phyloP scores from a whole-genome alignment of 2,797 vertebrate genomes.

The Sciurus carolinensis region DNA sequence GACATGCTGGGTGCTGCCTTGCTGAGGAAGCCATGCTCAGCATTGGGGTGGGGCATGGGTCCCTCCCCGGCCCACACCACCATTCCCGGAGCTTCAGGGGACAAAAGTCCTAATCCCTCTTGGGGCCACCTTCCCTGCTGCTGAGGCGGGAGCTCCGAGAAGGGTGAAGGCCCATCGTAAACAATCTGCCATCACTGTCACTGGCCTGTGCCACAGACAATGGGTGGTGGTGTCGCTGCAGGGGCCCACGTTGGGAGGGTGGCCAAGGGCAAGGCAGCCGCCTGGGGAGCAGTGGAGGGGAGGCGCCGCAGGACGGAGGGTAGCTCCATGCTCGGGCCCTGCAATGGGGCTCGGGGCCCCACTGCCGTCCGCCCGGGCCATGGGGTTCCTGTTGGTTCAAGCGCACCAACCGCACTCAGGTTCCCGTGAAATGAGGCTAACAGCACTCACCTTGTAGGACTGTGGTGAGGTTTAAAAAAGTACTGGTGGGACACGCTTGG shows the following conservation, averaged over 20 bases:
- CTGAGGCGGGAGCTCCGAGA: not conserved
- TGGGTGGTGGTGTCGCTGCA: fast-evolving
- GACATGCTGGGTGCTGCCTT: too few species aligned
- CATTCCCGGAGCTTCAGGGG: not conserved
- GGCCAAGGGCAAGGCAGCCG: not conserved
- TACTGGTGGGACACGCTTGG: not conserved
- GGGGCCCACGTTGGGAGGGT: fast-evolving
- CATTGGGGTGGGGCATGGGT: not conserved
- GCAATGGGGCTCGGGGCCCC: too few species aligned
- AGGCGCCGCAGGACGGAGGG: too few species aligned
- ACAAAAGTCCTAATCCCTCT: not conserved
- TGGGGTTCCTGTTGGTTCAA: not conserved
- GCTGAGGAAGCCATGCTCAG: not conserved
- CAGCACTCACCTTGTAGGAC: not conserved
- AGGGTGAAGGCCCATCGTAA: not conserved
- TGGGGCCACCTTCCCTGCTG: not conserved
- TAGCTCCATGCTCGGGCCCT: too few species aligned
- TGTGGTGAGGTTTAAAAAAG: not conserved
- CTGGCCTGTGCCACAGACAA: fast-evolving
- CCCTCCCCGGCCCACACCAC: not conserved
- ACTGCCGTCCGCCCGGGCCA: fast-evolving
- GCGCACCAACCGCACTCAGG: not conserved
- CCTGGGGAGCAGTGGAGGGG: too few species aligned
- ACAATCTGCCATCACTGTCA: too few species aligned
- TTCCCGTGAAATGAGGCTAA: not conserved